These are phyloP conservation scores for Vespertilio murinus DNA, from an alignment of 2,797 vertebrate species.

Conservation along the genomic window DNA sequence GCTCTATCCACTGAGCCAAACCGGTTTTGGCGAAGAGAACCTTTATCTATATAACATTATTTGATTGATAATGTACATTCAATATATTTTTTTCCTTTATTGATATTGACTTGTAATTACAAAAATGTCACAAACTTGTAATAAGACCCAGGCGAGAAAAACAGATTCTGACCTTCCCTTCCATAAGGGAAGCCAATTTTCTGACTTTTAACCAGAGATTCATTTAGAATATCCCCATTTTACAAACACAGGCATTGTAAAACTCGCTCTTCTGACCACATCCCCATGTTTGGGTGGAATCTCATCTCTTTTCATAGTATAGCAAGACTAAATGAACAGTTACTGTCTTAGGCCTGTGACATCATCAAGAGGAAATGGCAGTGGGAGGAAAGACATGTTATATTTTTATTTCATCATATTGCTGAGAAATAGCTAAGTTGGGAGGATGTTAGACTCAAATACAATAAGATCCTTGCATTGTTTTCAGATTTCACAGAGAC, in stretches of 20 bases:
- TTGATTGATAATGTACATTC: neutral
- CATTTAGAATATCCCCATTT: neutral
- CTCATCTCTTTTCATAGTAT: neutral
- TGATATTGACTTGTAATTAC: neutral
- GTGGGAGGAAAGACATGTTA: fast-evolving
- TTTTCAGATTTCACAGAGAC: neutral
- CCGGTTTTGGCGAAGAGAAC: no score
- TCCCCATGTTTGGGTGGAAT: neutral
- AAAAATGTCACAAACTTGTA: neutral
- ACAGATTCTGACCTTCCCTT: neutral
- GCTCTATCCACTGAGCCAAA: no score
- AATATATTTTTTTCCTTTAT: neutral
- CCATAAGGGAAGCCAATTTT: neutral
- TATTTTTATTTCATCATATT: neutral
- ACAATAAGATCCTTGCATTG: neutral
- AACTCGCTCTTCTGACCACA: neutral
- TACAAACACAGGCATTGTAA: neutral
- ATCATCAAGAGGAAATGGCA: neutral
- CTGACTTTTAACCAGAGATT: neutral
- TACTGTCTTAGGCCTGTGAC: neutral
- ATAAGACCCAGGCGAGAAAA: neutral
- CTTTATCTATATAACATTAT: neutral
- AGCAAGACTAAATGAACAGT: neutral
- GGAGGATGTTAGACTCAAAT: neutral
- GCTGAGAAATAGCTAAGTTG: neutral